These are phyloP conservation scores for Eupithecia inturbata DNA, from an alignment of 2,888 invertebrate genomes.

Conservation along the genomic window DNA sequence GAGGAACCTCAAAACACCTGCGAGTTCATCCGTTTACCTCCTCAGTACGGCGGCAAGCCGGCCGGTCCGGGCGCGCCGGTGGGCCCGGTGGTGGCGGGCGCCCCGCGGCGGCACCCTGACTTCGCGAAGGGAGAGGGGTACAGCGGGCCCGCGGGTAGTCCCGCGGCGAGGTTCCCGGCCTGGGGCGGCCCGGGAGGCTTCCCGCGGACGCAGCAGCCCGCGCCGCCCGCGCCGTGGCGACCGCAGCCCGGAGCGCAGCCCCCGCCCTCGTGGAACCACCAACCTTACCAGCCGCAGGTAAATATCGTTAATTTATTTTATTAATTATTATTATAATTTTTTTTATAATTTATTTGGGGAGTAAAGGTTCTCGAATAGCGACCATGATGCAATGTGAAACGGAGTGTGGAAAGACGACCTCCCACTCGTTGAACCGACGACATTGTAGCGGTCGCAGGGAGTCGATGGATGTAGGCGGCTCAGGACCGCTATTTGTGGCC, in stretches of 20 bases:
- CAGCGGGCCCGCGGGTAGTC: conserved; percentile 30
- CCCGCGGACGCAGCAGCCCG: conserved; percentile 69
- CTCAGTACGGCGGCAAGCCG: conserved; percentile 72
- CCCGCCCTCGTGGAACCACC: conserved; percentile 70
- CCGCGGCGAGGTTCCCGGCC: conserved; percentile 55
- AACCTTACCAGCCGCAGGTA: conserved; percentile 70
- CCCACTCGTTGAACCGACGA: too few species aligned
- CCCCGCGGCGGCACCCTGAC: conserved; percentile 65
- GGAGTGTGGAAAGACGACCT: too few species aligned
- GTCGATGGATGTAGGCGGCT: too few species aligned
- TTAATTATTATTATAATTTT: too few species aligned
- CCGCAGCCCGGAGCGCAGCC: conserved; percentile 64
- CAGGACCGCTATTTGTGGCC: too few species aligned
- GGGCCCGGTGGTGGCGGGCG: conserved; percentile 77
- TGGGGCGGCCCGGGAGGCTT: conserved; percentile 58
- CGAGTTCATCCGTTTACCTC: conserved; percentile 26
- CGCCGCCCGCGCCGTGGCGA: conserved; percentile 60
- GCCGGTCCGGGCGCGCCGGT: conserved; percentile 76
- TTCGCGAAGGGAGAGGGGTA: conserved; percentile 56
- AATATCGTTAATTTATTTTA: too few species aligned
- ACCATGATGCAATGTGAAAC: too few species aligned
- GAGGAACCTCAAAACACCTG: conserved; percentile 20
- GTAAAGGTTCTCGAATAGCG: too few species aligned
- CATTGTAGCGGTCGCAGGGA: too few species aligned
- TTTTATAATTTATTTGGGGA: too few species aligned